phyloP scores from a whole-genome alignment of 2,888 invertebrate genomes.

The Zeuzera pyrina region DNA sequence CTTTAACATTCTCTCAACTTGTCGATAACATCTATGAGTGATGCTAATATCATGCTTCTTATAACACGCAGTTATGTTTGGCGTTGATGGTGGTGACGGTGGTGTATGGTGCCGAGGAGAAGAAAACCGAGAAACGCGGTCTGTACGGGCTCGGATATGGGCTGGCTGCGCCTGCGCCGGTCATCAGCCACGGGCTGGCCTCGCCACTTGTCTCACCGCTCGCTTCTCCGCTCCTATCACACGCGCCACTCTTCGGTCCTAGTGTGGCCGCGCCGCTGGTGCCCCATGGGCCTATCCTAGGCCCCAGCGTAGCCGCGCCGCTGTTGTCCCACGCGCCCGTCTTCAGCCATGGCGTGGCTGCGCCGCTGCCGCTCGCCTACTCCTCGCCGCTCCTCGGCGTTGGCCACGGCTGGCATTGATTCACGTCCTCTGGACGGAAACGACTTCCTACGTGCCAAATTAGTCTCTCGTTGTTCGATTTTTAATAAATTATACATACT shows the following conservation, averaged over 20 bases:
- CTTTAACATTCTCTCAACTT: no score
- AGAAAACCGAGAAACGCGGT: conserved; percentile 62
- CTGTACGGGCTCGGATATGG: conserved; percentile 52
- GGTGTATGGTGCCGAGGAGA: conserved; percentile 50
- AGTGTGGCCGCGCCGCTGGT: conserved; percentile 13
- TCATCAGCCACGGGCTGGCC: not conserved
- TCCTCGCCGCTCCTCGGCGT: conserved; percentile 26
- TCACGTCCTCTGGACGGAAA: not conserved
- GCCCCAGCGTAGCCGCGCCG: conserved; percentile 17
- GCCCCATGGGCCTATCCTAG: conserved; percentile 18
- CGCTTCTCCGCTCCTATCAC: conserved; percentile 1
- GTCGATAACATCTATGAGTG: not conserved
- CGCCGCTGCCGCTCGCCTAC: conserved; percentile 18
- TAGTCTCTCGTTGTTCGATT: not conserved
- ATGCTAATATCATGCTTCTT: not conserved
- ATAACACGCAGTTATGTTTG: conserved; percentile 51
- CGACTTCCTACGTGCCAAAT: conserved; percentile 1
- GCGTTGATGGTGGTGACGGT: conserved; percentile 41
- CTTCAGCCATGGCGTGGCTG: conserved; percentile 12
- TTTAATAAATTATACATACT: not conserved
- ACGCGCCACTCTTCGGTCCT: conserved; percentile 14
- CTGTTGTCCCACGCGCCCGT: conserved; percentile 11
- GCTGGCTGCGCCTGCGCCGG: not conserved
- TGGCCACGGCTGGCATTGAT: conserved; percentile 16
- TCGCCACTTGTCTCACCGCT: no score